These are phyloP conservation scores for Calyptommatus sinebrachiatus DNA, from an alignment of 2,113 vertebrate genomes.

Conservation along the genomic window DNA sequence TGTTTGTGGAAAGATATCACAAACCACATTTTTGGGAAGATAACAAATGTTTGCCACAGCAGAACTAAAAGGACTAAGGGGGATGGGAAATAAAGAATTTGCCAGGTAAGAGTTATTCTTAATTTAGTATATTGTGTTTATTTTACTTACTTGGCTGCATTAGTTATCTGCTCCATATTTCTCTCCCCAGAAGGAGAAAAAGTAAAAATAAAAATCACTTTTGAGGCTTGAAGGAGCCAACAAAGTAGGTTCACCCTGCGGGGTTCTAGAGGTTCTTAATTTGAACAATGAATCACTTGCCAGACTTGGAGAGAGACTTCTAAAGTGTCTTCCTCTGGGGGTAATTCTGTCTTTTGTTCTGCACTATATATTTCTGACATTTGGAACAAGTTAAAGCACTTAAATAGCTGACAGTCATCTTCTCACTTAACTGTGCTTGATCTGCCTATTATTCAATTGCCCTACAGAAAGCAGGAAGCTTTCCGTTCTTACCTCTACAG, in stretches of 20 bases:
- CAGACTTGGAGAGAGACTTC: slow-evolving; percentile 29
- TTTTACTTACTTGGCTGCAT: slow-evolving; percentile 6
- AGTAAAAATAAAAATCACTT: slow-evolving; percentile 53
- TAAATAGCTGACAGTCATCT: neutral
- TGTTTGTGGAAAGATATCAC: neutral
- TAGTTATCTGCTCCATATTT: slow-evolving; percentile 23
- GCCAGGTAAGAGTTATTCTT: neutral
- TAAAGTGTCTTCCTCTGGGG: slow-evolving; percentile 35
- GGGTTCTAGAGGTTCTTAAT: slow-evolving; percentile 56
- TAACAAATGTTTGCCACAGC: neutral
- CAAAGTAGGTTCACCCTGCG: slow-evolving; percentile 42
- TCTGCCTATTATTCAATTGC: slow-evolving; percentile 28
- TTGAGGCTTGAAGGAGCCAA: slow-evolving; percentile 42
- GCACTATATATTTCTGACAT: slow-evolving; percentile 33
- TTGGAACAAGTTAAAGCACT: slow-evolving; percentile 25
- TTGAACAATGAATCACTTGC: slow-evolving; percentile 63
- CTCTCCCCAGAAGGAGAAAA: slow-evolving; percentile 11
- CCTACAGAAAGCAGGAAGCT: neutral
- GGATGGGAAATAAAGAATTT: neutral
- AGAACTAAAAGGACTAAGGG: neutral
- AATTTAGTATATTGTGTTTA: neutral
- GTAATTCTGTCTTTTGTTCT: slow-evolving; percentile 49
- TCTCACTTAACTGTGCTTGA: slow-evolving; percentile 13
- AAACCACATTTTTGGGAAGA: neutral
- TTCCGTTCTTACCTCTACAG: neutral